Base-by-base conservation (phyloP, 2,113 vertebrate genomes). In the Pelobates fuscus region DNA sequence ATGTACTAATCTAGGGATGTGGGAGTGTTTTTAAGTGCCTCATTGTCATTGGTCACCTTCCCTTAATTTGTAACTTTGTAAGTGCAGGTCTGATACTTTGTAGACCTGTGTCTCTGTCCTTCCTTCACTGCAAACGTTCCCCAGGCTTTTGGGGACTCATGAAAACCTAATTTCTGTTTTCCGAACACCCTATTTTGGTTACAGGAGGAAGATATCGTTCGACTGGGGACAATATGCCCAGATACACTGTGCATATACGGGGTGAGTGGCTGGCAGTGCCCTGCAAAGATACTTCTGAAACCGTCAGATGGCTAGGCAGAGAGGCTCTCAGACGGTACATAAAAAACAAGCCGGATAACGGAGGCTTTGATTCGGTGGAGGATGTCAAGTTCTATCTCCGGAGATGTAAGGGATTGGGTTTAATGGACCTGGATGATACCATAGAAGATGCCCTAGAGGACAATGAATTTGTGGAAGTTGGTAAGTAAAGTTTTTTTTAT, bases 401-500 rank as follows among this genome's bases (percentile, higher is more conserved):
- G 67, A 90, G 94, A 72, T 98, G 97, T 82, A 97, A 98, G 81
- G 95, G 95, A 1, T 85, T 91, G 71, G 94, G 95, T 46, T 84
- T 98, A 83, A 68, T 99, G 87, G 97, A 98, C 82, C 84, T 84
- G 0, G 95, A 96, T 44, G 97, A 99, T 79, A 79, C 78, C 0
- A 86, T 98, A 17, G 93, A 93, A 12, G 92, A 93, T 80, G 94
- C 94, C 5, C 86, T 99, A 67, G 95, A 98, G 66, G 95, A 99
- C 84, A 98, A 99, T 27, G 97, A 99, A 74, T 99, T 98, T 78
- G 92, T 99, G 14, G 97, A 98, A 88, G 89, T 99, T 55, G 96
- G 97, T 98, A 93, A 95, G 87, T 73, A 55, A 41, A 12, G 0
- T 17, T n/a, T n/a, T n/a, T n/a, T n/a, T n/a, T n/a, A n/a, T n/a